phyloP scores from a whole-genome alignment of 2,797 vertebrate genomes.

The Jordanella pulchra region DNA sequence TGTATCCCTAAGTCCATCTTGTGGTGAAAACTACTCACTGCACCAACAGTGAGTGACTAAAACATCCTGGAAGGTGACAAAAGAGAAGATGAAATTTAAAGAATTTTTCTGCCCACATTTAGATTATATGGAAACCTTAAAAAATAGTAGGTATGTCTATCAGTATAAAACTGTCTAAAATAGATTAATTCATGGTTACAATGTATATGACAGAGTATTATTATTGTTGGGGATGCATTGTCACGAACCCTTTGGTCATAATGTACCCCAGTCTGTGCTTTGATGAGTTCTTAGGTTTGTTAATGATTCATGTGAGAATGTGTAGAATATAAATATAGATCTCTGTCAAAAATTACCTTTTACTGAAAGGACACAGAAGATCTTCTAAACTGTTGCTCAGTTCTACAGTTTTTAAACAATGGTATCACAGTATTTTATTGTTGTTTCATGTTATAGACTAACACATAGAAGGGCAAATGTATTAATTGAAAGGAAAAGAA shows the following conservation, averaged over 20 bases:
- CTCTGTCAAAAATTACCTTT: background rate
- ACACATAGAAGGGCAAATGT: background rate
- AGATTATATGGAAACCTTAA: no score
- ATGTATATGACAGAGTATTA: no score
- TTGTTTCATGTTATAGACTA: background rate
- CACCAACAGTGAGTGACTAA: conserved; percentile 33
- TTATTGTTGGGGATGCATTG: background rate
- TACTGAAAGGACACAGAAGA: no score
- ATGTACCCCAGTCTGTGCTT: background rate
- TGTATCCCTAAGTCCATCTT: conserved; percentile 76
- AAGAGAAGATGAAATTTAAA: background rate
- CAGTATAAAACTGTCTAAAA: background rate
- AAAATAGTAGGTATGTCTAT: background rate
- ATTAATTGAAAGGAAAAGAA: background rate
- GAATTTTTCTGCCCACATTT: background rate
- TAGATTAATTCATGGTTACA: no score
- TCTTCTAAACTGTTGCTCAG: background rate
- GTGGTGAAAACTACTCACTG: conserved; percentile 72
- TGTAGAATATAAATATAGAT: background rate
- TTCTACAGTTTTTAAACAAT: background rate
- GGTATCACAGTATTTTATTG: background rate
- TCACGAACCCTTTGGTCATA: background rate
- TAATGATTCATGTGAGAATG: background rate
- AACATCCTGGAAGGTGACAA: background rate
- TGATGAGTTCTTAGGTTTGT: background rate